Percentiles rank a stretch among this genome's conserved stretches.
Evolutionary conservation across 2,113 vertebrate species (phyloP).

Genomic region (Serinus canaria): DNA sequence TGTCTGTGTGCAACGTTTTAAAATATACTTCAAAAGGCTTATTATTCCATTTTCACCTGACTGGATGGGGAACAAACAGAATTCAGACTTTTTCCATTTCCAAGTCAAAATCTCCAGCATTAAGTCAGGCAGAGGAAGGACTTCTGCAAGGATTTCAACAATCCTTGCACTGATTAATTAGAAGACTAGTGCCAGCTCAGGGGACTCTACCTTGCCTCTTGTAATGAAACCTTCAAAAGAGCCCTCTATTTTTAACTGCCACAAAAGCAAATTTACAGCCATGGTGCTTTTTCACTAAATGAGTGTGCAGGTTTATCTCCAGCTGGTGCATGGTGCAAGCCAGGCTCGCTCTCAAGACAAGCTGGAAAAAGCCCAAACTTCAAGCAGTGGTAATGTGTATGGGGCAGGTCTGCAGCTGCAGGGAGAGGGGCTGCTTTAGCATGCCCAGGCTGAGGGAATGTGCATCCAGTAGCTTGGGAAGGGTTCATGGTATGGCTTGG

Average conservation of each 20-base stretch:
- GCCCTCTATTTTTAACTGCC: neutral
- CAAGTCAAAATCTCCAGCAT: neutral
- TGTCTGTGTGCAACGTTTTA: neutral
- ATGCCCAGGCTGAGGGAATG: fast-evolving
- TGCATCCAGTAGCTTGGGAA: neutral
- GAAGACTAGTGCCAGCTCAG: neutral
- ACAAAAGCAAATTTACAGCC: neutral
- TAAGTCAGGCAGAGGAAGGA: neutral
- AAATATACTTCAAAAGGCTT: neutral
- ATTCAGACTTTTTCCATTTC: neutral
- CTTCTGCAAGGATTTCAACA: neutral
- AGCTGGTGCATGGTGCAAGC: neutral
- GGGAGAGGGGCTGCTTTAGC: neutral
- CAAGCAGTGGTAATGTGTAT: neutral
- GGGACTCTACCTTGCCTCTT: neutral
- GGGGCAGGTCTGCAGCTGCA: neutral
- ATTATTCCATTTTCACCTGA: neutral
- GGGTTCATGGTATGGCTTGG: neutral
- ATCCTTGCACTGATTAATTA: neutral
- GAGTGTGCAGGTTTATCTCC: neutral
- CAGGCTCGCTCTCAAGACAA: neutral
- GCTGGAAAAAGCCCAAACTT: neutral
- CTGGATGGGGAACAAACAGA: neutral
- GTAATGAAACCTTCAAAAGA: neutral
- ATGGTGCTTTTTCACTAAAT: neutral